A percentile compares a stretch with the other conserved stretches of the same genome.
phyloP scores from a whole-genome alignment of 2,888 invertebrate genomes.

The Trachelus iudaicus region DNA sequence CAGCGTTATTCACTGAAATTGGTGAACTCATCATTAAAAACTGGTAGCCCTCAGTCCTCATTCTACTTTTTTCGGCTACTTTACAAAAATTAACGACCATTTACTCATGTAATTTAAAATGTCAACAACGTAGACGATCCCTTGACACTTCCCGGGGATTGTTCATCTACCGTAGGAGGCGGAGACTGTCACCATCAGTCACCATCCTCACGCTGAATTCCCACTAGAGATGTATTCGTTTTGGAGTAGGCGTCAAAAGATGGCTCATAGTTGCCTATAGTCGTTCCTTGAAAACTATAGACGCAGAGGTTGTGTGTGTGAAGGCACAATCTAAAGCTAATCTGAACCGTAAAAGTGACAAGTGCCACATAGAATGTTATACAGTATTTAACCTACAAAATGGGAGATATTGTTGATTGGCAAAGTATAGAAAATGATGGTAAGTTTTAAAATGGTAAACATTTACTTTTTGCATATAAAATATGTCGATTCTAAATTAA shows the following conservation, averaged over 20 bases:
- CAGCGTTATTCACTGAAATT: slow-evolving; percentile 52
- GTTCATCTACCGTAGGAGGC: slow-evolving; percentile 43
- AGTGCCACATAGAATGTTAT: slow-evolving; percentile 21
- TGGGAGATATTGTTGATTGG: slow-evolving; percentile 30
- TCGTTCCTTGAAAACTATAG: too few species aligned
- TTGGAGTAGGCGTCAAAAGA: too few species aligned
- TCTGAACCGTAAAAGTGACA: too few species aligned
- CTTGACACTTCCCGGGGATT: slow-evolving; percentile 23
- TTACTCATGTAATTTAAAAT: slow-evolving; percentile 4
- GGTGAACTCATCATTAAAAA: slow-evolving; percentile 52
- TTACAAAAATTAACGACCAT: background rate
- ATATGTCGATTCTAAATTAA: too few species aligned
- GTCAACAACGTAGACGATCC: slow-evolving; percentile 26
- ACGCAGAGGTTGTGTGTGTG: too few species aligned
- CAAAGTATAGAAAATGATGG: slow-evolving; percentile 51
- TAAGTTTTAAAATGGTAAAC: slow-evolving; percentile 22
- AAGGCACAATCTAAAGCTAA: too few species aligned
- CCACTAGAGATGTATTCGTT: background rate
- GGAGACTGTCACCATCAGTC: slow-evolving; percentile 56
- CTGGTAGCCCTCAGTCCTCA: background rate
- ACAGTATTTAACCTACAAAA: slow-evolving; percentile 10
- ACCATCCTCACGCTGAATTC: slow-evolving; percentile 45
- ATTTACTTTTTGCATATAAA: background rate
- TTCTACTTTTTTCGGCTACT: background rate
- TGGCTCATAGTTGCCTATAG: too few species aligned